These are phyloP conservation scores for Leptosomus discolor DNA, from an alignment of 2,113 vertebrate species.

Conservation along the genomic window DNA sequence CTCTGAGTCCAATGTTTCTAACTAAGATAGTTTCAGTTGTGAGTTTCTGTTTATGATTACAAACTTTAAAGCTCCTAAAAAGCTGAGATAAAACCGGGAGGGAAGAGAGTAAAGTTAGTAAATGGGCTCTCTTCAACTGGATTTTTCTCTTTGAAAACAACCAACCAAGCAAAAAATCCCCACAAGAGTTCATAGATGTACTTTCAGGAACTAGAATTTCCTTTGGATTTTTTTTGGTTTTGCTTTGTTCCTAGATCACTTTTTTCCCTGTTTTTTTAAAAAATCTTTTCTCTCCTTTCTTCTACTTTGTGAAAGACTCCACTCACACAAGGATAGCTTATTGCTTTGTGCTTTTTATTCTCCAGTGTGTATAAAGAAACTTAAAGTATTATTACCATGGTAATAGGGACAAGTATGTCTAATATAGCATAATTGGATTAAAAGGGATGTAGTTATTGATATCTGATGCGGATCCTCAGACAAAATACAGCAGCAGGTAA, in stretches of 20 bases:
- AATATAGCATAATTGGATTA: not conserved
- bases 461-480: not conserved
- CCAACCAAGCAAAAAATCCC: not conserved
- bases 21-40: not conserved
- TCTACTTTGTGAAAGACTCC: not conserved
- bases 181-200: fast-evolving
- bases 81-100: not conserved
- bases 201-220: not conserved
- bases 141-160: not conserved
- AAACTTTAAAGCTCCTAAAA: not conserved
- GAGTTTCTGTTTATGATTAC: not conserved
- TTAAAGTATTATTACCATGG: not conserved
- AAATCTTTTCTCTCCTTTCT: not conserved
- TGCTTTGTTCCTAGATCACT: not conserved
- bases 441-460: not conserved
- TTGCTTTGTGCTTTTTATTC: not conserved
- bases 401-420: not conserved
- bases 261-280: not conserved
- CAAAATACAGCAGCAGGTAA: not conserved
- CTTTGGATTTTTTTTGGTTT: not conserved
- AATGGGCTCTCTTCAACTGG: not conserved
- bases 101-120: not conserved
- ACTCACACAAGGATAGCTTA: not conserved
- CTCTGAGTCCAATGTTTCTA: not conserved
- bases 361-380: not conserved